A percentile compares a stretch with the other conserved stretches of the same genome.
Conservation (phyloP, 2,113 vertebrate species). For the Motacilla alba region DNA sequence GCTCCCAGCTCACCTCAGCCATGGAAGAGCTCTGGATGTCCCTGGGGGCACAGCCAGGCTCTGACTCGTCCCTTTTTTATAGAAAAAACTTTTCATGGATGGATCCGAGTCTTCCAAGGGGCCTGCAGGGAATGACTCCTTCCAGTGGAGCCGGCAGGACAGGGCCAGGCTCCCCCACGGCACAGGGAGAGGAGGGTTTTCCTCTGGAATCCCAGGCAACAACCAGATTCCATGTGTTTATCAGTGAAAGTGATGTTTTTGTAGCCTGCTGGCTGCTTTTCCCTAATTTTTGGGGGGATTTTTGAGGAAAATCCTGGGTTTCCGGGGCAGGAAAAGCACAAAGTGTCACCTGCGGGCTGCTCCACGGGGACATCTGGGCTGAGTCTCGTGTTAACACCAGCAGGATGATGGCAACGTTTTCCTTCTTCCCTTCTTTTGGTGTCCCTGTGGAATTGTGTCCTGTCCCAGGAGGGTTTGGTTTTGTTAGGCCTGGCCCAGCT, state of each 20-base stretch:
- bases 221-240: accelerated
- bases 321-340: not conserved
- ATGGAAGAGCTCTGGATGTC: accelerated
- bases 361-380: accelerated
- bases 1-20: not conserved
- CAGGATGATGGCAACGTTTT: not conserved
- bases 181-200: not conserved
- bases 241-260: not conserved
- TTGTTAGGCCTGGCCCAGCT: not conserved
- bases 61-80: not conserved
- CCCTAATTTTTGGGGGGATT: not conserved
- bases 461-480: not conserved
- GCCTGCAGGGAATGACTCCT: not conserved
- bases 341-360: not conserved
- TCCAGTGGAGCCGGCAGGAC: accelerated
- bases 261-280: not conserved
- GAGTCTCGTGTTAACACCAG: accelerated
- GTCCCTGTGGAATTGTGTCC: not conserved
- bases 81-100: not conserved
- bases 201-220: not conserved
- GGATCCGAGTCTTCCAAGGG: not conserved
- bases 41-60: not conserved
- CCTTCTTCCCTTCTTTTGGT: not conserved
- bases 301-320: not conserved
- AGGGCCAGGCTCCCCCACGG: not conserved